A percentile compares a stretch with the other conserved stretches of the same genome.
These are phyloP conservation scores for Distichodus sexfasciatus DNA, from an alignment of 2,797 vertebrate genomes.

Conservation along the genomic window DNA sequence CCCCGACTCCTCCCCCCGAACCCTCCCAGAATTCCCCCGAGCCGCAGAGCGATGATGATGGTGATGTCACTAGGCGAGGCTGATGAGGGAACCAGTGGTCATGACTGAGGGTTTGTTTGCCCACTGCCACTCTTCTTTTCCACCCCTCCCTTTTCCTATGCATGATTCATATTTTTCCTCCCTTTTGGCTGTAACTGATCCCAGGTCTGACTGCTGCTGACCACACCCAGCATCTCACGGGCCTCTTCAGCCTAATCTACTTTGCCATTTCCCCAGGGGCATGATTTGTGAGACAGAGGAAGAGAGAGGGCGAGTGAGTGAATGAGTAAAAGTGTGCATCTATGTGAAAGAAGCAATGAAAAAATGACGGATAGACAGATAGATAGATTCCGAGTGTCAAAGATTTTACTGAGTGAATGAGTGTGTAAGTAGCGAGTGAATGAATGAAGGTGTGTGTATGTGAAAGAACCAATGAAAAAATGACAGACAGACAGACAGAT, in stretches of 20 bases:
- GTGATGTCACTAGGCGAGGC: conserved; percentile 81
- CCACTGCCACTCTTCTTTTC: background rate
- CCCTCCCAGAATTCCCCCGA: conserved; percentile 67
- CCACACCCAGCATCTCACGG: conserved; percentile 54
- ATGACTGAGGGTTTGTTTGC: conserved; percentile 63
- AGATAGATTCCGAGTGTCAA: no score
- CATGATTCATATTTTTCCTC: conserved; percentile 24
- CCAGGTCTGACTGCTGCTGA: conserved; percentile 58
- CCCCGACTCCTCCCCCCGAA: conserved; percentile 78
- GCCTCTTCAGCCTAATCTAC: conserved; percentile 65
- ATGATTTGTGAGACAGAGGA: conserved; percentile 33
- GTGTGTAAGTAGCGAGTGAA: no score
- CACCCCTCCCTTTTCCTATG: conserved; percentile 18
- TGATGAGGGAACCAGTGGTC: conserved; percentile 52
- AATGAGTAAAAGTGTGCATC: no score
- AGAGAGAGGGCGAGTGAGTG: background rate
- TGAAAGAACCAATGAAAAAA: background rate
- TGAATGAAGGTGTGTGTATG: no score
- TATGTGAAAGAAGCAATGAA: background rate
- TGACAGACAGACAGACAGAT: background rate
- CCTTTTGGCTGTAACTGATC: conserved; percentile 38
- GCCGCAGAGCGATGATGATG: conserved; percentile 77
- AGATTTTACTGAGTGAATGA: no score
- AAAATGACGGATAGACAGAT: background rate
- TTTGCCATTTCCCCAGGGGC: conserved; percentile 52